A percentile compares a stretch with the other conserved stretches of the same genome.
phyloP scores from a whole-genome alignment of 2,113 vertebrate genomes.

The Mustelus asterias region DNA sequence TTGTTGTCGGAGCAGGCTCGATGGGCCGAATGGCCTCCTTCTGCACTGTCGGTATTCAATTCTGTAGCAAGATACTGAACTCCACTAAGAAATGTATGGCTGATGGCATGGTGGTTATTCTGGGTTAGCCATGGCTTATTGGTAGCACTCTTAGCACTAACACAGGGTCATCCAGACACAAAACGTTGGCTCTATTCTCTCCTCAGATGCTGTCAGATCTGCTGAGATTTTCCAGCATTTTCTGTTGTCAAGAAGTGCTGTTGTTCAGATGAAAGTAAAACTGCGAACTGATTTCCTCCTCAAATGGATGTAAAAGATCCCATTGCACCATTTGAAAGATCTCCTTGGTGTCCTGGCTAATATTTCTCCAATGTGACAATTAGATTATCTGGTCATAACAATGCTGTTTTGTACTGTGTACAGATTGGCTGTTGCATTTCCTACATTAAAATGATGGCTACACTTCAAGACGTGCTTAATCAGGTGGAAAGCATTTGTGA shows the following conservation, averaged over 20 bases:
- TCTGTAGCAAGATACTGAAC: not conserved
- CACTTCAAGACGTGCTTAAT: not conserved
- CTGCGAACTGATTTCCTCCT: not conserved
- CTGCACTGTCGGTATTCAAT: no score
- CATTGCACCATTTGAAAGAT: not conserved
- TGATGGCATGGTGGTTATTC: no score
- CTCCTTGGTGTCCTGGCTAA: not conserved
- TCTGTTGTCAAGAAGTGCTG: not conserved
- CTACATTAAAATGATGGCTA: not conserved
- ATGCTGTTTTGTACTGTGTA: not conserved
- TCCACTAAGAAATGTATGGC: not conserved
- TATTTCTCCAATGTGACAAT: not conserved
- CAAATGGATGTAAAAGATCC: no score
- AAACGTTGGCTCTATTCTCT: no score
- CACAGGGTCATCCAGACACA: no score
- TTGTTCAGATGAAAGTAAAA: not conserved
- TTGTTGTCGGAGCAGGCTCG: no score
- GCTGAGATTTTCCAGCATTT: no score
- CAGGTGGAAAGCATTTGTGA: no score
- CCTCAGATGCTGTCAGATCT: no score
- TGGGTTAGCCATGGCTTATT: no score
- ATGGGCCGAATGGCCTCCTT: no score
- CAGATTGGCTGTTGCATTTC: not conserved
- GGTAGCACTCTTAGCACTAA: no score
- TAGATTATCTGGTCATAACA: not conserved